Percentiles rank a stretch among this genome's conserved stretches.
Evolutionary conservation across 2,113 vertebrate genomes (phyloP).

Genomic region (Ptilorrhoa leucosticta): DNA sequence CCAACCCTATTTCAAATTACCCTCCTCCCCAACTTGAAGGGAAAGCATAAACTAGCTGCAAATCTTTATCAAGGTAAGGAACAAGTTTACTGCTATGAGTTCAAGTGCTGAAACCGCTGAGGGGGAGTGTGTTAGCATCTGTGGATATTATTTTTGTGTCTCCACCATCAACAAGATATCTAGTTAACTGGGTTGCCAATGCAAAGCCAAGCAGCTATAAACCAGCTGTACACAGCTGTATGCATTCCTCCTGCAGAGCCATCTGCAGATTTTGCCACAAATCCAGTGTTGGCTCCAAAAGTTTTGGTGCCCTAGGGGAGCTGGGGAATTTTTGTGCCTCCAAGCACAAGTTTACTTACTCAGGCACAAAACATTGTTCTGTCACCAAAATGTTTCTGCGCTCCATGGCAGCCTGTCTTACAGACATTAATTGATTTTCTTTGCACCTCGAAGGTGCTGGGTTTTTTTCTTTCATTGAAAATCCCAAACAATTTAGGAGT

Average conservation of each 20-base stretch:
- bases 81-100: background rate
- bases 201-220: background rate
- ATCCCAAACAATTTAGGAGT: background rate
- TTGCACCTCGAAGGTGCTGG: background rate
- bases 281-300: background rate
- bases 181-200: background rate
- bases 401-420: background rate
- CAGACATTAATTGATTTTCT: background rate
- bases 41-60: background rate
- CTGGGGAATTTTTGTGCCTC: background rate
- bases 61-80: background rate
- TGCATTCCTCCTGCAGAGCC: background rate
- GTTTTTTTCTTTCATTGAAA: background rate
- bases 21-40: background rate
- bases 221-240: constrained; percentile 1
- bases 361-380: background rate
- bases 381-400: constrained; percentile 13
- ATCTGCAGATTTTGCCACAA: constrained; percentile 20
- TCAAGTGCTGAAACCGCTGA: background rate
- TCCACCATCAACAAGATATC: background rate
- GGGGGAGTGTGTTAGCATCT: background rate
- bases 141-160: background rate
- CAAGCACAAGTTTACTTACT: background rate
- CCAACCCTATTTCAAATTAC: background rate
- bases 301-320: background rate